Evolutionary conservation across 1,140 invertebrate species (phyloP).

Genomic region (Rhysida immarginata): DNA sequence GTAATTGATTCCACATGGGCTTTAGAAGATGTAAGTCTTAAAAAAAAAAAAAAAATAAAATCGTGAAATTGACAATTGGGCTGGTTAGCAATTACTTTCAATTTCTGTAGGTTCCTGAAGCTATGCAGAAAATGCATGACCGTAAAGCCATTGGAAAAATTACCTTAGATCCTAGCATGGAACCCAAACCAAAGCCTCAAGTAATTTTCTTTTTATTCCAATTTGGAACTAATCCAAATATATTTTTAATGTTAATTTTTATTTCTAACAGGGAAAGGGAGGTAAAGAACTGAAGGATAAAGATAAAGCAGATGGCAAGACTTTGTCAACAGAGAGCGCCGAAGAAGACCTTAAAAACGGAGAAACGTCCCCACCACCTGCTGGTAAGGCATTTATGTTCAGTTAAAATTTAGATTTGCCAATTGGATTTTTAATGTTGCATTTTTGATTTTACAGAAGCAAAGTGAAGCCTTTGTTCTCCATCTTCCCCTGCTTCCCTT

Average conservation of each 20-base stretch:
- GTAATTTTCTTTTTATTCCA: slow-evolving; percentile 2
- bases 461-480: no score
- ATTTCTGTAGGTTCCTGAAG: slow-evolving; percentile 50
- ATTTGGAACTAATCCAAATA: not conserved
- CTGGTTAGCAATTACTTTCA: not conserved
- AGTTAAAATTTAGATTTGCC: no score
- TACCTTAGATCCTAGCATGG: slow-evolving; percentile 57
- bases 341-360: slow-evolving; percentile 15
- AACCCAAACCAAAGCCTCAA: slow-evolving; percentile 26
- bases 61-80: no score
- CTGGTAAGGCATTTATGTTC: not conserved
- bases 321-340: slow-evolving; percentile 8
- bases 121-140: slow-evolving; percentile 84
- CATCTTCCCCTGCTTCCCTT: no score
- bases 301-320: slow-evolving; percentile 10
- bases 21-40: slow-evolving; percentile 53
- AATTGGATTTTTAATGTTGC: no score
- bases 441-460: no score
- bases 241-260: not conserved
- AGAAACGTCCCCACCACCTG: slow-evolving; percentile 5
- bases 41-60: not conserved
- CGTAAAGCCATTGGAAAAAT: slow-evolving; percentile 81
- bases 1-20: slow-evolving; percentile 70
- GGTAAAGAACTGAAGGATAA: slow-evolving; percentile 13
- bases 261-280: slow-evolving; percentile 9